Evolutionary conservation across 2,113 vertebrate genomes (phyloP), one percentile per base, ranked within the genome.

Genomic region (Alaudala cheleensis): DNA sequence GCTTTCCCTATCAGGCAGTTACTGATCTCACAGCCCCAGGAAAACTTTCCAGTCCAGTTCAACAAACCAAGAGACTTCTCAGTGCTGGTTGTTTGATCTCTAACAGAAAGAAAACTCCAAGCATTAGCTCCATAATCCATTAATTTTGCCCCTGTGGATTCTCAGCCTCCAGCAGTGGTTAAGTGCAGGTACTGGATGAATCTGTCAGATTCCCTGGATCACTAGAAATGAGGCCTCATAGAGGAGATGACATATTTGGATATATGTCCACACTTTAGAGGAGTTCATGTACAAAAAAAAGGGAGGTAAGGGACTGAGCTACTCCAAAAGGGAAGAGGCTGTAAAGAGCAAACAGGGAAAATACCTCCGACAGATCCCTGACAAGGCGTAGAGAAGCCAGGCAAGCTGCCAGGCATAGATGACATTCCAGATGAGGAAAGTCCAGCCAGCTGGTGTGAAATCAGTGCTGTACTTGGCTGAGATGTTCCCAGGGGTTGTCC

Each of bases 381-480:
- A 97, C 44, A 97, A 47, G 17, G 62, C 64, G 0, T 95, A 97
- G 81, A 93, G 80, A 50, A 97, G 91, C 95, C 93, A 97, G 45
- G 87, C 74, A 57, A 97, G 94, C 94, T 97, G 93, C 97, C 96
- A 96, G 37, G 61, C 14, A 5, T 96, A 92, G 93, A 97, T 97
- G 60, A 96, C 60, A 21, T 97, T 97, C 95, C 96, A 97, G 89
- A 97, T 96, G 57, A 87, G 94, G 86, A 97, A 97, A 65, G 96
- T 96, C 97, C 96, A 93, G 47, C 62, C 65, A 24, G 90, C 94
- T 24, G 94, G 97, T 60, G 94, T 98, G 86, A 98, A 96, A 50
- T 91, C 61, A 6, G 90, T 96, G 77, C 42, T 73, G 80, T 94
- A 96, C n/a, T 97, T 96, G 4, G 57, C 92, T 0, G 96, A 98